Evolutionary conservation across 2,888 invertebrate species (phyloP).

Genomic region (Meghimatium bilineatum): DNA sequence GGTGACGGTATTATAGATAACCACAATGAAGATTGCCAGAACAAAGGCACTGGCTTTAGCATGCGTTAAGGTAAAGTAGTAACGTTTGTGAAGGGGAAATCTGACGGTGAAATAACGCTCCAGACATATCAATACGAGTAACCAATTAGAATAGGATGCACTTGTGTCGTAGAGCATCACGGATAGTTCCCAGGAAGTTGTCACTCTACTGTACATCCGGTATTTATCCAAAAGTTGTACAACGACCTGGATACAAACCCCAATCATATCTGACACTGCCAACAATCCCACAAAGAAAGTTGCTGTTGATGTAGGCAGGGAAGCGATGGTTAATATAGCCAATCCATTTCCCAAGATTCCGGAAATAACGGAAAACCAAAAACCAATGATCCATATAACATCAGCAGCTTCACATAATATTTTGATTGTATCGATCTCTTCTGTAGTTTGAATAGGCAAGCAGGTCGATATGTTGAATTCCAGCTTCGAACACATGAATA

Average conservation of each 20-base stretch:
- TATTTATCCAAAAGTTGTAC: slow-evolving; percentile 17
- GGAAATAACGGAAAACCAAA: slow-evolving; percentile 28
- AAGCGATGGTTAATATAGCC: slow-evolving; percentile 38
- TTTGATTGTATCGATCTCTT: slow-evolving; percentile 23
- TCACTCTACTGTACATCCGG: not conserved
- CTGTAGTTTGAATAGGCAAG: slow-evolving; percentile 20
- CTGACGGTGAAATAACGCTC: slow-evolving; percentile 38
- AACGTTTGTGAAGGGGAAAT: slow-evolving; percentile 36
- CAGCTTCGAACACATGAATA: slow-evolving; percentile 19
- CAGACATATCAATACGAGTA: slow-evolving; percentile 36
- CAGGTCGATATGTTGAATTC: slow-evolving; percentile 28
- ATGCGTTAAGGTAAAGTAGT: slow-evolving; percentile 29
- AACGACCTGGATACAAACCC: not conserved
- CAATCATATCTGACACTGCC: slow-evolving; percentile 36
- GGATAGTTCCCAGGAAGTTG: not conserved
- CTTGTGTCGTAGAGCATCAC: slow-evolving; percentile 19
- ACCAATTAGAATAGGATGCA: slow-evolving; percentile 40
- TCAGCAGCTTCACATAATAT: slow-evolving; percentile 20
- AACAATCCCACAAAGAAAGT: slow-evolving; percentile 41
- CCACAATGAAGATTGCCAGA: not conserved
- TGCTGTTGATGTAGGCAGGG: slow-evolving; percentile 21
- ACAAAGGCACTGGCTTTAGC: slow-evolving; percentile 29
- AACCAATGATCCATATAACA: slow-evolving; percentile 17
- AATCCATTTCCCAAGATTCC: slow-evolving; percentile 32
- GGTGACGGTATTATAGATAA: slow-evolving; percentile 5